phyloP scores from a whole-genome alignment of 2,888 invertebrate genomes.

The Sialis lutaria region DNA sequence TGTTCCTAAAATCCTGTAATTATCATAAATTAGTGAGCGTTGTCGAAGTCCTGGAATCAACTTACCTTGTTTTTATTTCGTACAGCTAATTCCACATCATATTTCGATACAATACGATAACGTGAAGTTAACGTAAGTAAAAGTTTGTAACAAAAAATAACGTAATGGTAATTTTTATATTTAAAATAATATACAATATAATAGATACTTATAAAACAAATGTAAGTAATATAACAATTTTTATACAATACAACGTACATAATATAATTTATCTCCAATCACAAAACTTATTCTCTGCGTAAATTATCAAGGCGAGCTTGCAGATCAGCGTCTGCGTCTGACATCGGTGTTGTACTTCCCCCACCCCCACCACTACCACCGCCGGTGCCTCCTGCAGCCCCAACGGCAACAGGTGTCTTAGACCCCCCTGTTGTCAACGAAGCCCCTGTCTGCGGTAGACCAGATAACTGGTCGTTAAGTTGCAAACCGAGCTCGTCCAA shows the following conservation, averaged over 20 bases:
- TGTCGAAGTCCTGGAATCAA: too few species aligned
- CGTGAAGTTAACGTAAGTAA: too few species aligned
- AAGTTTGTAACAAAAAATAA: too few species aligned
- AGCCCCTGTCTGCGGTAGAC: constrained; percentile 55
- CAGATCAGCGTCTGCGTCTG: constrained; percentile 92
- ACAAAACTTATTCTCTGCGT: constrained; percentile 50
- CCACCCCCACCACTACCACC: constrained; percentile 25
- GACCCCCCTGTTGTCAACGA: constrained; percentile 34
- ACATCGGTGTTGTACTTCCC: constrained; percentile 30
- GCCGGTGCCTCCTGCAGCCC: constrained; percentile 25
- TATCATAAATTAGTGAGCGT: too few species aligned
- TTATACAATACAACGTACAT: not conserved
- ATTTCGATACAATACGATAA: too few species aligned
- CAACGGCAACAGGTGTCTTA: constrained; percentile 43
- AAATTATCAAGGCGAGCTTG: constrained; percentile 93
- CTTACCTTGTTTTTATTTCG: too few species aligned
- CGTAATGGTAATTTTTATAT: not conserved
- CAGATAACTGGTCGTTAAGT: constrained; percentile 80
- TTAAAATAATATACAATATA: not conserved
- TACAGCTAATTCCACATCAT: too few species aligned
- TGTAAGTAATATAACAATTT: not conserved
- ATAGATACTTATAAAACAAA: not conserved
- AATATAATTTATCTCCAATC: not conserved
- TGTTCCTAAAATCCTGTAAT: too few species aligned
- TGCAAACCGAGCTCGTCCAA: constrained; percentile 94